Evolutionary conservation across 2,888 invertebrate species (phyloP).

Genomic region (Subacronicta megacephala): DNA sequence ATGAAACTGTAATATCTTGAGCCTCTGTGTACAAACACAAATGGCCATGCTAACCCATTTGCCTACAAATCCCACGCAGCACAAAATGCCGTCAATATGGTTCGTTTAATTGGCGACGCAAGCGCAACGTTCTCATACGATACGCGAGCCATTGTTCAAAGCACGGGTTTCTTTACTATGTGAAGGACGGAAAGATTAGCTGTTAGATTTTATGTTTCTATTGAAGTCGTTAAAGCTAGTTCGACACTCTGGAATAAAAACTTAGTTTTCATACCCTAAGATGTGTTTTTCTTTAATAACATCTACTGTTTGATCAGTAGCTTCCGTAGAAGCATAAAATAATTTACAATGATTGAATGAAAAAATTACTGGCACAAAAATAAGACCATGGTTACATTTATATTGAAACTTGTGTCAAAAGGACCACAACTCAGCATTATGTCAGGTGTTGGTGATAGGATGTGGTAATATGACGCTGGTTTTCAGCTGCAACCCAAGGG

Average conservation of each 20-base stretch:
- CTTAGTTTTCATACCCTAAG: neutral
- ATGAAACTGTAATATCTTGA: conserved; percentile 13
- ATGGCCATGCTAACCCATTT: conserved; percentile 45
- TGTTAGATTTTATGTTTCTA: conserved; percentile 21
- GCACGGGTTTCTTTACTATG: conserved; percentile 64
- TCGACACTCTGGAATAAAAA: neutral
- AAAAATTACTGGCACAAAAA: too few species aligned
- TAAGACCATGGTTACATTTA: too few species aligned
- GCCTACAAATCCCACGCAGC: conserved; percentile 53
- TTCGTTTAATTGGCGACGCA: conserved; percentile 58
- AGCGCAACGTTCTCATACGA: conserved; percentile 67
- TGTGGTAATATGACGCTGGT: too few species aligned
- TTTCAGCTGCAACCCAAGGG: too few species aligned
- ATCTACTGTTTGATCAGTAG: too few species aligned
- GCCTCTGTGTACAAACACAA: conserved; percentile 14
- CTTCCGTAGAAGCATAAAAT: too few species aligned
- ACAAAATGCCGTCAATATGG: conserved; percentile 45
- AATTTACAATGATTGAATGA: too few species aligned
- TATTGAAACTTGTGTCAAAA: too few species aligned
- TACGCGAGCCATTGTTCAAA: conserved; percentile 57
- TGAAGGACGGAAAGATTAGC: conserved; percentile 55
- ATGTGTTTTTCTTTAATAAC: too few species aligned
- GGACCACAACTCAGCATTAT: too few species aligned
- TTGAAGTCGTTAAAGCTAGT: conserved; percentile 6
- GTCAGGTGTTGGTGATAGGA: too few species aligned